Base-by-base conservation (phyloP, 2,888 invertebrate genomes). In the Malacosoma neustria region DNA sequence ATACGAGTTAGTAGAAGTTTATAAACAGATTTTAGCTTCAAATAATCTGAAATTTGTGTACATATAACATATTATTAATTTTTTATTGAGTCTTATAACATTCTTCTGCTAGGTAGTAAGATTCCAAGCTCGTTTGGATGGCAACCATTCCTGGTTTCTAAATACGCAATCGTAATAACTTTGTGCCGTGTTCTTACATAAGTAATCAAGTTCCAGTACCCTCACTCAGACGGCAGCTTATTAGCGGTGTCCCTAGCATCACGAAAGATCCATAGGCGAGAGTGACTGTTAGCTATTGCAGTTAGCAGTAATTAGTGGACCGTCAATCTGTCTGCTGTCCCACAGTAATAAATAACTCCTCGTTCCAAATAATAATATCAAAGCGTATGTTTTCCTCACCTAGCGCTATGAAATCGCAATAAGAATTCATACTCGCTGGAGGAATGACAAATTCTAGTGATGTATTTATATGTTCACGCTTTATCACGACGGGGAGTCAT, bases 371-470 rank as follows among this genome's bases (percentile, higher is more conserved):
- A 29, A 33, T 7, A 43, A 47, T 32, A 37, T 7, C 12, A 1
- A 0, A 3, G 38, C 48, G 48, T 58, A 37, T 49, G 14, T 51
- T 42, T n/a, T 37, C 30, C 9, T 31, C 29, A 46, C 37, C 42
- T 44, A 47, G 42, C 40, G 45, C 40, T 44, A 45, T 45, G 51
- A 52, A 52, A 53, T 54, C 49, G 51, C 51, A 49, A 56, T 59
- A 60, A 54, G 52, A 56, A 55, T 60, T 57, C 52, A 46, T 51
- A 51, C 51, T 46, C 51, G 46, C 48, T 48, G 46, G 53, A 42
- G 45, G 56, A 53, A 59, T 61, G 56, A 58, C 58, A 60, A 61
- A 57, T 54, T 58, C 53, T 47, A 48, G 13, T 44, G 46, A 47
- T 49, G 47, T 49, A 46, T 47, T 51, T 45, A 53, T 48, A 48